Evolutionary conservation across 2,113 vertebrate species (phyloP), one percentile per base, ranked within the genome.

Genomic region (Pristiophorus japonicus): DNA sequence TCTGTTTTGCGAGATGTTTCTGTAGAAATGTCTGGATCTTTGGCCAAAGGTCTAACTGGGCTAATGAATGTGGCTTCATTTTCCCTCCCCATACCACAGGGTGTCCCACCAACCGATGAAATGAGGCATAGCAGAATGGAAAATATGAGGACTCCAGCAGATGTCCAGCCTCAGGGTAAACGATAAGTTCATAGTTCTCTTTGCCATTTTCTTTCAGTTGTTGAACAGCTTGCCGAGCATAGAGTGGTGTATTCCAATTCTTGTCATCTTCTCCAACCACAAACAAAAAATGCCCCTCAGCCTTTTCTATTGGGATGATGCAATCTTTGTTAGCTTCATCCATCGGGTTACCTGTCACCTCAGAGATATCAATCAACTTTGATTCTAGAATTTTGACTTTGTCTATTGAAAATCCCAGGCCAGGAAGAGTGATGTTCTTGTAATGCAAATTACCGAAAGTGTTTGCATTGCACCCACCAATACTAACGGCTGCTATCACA

Each of bases 241-340:
- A 98, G 14, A 98, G 95, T 34, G 96, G 96, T 3, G 98, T 99
- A 95, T 97, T 98, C 98, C 98, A 99, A 97, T 99, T 99, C 96
- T 14, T 97, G 96, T 99, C 99, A 22, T 99, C 98, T 96, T 98
- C 97, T 22, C 98, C 98, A 27, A 97, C 98, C 0, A 98, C 97
- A 96, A 98, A 98, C 95, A 99, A 97, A 96, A 99, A 98, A 11
- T 18, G 96, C 87, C 98, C 97, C 59, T 97, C 96, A 0, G 51
- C 51, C 51, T 51, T 51, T 51, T 51, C 51, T 51, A 51, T 51
- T 51, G 51, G 51, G 51, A 51, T 51, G 51, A 51, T 51, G 51
- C 51, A 51, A 51, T 51, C 51, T 51, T 51, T 51, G 51, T 51
- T 51, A 65, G 96, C 96, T 34, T 97, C 96, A 66, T 97, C 97